These are phyloP conservation scores for Rousettus madagascariensis DNA, from an alignment of 2,797 vertebrate genomes.

Conservation along the genomic window DNA sequence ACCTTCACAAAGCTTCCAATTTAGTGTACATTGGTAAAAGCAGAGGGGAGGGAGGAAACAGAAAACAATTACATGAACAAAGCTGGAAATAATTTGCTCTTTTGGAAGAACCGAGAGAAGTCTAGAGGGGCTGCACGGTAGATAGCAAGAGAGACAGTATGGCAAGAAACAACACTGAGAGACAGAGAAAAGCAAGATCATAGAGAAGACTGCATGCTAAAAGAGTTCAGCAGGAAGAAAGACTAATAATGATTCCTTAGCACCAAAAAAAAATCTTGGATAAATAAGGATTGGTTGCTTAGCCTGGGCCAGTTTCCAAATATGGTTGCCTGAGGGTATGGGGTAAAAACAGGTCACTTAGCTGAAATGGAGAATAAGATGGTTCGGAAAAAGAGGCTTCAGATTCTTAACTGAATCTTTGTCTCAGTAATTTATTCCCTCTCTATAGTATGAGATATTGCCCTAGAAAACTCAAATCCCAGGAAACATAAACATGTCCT, in stretches of 20 bases:
- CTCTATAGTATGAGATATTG: neutral
- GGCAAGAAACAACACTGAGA: neutral
- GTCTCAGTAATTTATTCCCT: neutral
- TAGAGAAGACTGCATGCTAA: neutral
- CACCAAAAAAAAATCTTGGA: neutral
- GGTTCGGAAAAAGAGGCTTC: neutral
- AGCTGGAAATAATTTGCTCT: neutral
- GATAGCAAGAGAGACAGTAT: neutral
- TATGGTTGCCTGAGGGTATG: neutral
- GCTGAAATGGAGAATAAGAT: neutral
- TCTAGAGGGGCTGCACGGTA: neutral
- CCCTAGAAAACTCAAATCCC: neutral
- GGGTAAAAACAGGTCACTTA: neutral
- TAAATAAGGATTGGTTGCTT: neutral
- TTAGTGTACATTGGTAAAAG: neutral
- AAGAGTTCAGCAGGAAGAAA: neutral
- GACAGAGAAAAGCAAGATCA: neutral
- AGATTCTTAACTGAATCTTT: neutral
- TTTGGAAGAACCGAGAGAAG: neutral
- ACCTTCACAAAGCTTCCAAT: neutral
- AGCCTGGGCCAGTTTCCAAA: neutral
- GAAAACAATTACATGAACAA: neutral
- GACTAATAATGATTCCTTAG: neutral
- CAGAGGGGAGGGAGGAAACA: neutral
- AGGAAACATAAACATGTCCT: neutral